Conservation (phyloP, 2,113 vertebrate genomes). For the Sinocyclocheilus anophthalmus region DNA sequence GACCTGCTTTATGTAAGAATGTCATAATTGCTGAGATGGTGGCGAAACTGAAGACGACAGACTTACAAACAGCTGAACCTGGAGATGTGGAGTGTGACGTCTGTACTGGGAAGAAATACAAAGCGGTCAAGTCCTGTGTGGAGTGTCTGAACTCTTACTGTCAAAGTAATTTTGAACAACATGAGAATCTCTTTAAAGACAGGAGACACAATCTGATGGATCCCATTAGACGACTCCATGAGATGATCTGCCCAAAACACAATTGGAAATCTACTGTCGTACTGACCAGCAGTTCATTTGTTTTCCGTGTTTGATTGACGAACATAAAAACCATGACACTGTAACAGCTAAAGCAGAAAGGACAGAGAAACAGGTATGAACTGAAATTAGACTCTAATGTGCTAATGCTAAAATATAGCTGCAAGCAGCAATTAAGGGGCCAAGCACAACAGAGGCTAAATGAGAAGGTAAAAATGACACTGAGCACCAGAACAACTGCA, state of each 20-base stretch:
- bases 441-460: too few relatives aligned
- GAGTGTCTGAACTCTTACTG: neutral
- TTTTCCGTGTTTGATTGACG: neutral
- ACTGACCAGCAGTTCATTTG: neutral
- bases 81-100: slow-evolving; percentile 3
- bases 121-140: neutral
- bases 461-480: too few relatives aligned
- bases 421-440: too few relatives aligned
- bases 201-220: neutral
- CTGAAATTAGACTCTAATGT: neutral
- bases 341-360: neutral
- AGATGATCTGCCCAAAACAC: neutral
- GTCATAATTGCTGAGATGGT: neutral
- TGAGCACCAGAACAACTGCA: too few relatives aligned
- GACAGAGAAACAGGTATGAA: slow-evolving; percentile 1
- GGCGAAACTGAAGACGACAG: neutral
- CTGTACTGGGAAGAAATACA: neutral
- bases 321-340: neutral
- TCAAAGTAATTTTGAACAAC: neutral
- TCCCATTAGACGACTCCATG: neutral
- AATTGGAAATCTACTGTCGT: neutral
- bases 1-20: slow-evolving; percentile 15
- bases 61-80: neutral
- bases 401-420: neutral
- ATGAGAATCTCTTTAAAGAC: neutral